These are phyloP conservation scores for Vulpes vulpes DNA, from an alignment of 2,113 vertebrate species.

Conservation along the genomic window DNA sequence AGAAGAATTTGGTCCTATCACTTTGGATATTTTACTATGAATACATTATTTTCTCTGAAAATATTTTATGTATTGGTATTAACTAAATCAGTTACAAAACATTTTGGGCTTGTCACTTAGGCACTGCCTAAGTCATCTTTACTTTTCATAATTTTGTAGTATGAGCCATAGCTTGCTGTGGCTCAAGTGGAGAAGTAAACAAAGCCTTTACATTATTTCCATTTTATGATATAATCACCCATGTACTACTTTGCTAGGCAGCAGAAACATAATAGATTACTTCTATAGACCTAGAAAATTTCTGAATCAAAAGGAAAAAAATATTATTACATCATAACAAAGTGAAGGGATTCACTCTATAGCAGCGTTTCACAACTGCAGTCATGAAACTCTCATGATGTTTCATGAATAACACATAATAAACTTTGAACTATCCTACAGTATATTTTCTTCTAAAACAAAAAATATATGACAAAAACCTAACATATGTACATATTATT, in stretches of 20 bases:
- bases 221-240: constrained; percentile 19
- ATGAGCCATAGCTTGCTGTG: not conserved
- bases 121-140: not conserved
- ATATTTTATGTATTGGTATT: constrained; percentile 7
- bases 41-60: constrained; percentile 55
- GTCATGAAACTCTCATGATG: constrained; percentile 80
- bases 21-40: constrained; percentile 38
- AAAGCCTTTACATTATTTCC: constrained; percentile 42
- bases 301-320: constrained; percentile 50
- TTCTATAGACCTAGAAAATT: constrained; percentile 44
- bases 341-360: constrained; percentile 71
- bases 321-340: constrained; percentile 59
- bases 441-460: constrained; percentile 60
- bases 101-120: constrained; percentile 7
- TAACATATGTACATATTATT: constrained; percentile 18
- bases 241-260: constrained; percentile 48
- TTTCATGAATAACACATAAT: constrained; percentile 78
- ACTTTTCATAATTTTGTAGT: not conserved
- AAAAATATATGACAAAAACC: constrained; percentile 57
- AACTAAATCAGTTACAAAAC: constrained; percentile 64
- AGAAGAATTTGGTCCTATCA: constrained; percentile 62
- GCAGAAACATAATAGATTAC: constrained; percentile 57
- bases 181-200: constrained; percentile 24
- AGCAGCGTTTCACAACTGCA: constrained; percentile 83
- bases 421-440: constrained; percentile 67